Evolutionary conservation across 1,140 invertebrate genomes (phyloP).

Genomic region (Homarus americanus): DNA sequence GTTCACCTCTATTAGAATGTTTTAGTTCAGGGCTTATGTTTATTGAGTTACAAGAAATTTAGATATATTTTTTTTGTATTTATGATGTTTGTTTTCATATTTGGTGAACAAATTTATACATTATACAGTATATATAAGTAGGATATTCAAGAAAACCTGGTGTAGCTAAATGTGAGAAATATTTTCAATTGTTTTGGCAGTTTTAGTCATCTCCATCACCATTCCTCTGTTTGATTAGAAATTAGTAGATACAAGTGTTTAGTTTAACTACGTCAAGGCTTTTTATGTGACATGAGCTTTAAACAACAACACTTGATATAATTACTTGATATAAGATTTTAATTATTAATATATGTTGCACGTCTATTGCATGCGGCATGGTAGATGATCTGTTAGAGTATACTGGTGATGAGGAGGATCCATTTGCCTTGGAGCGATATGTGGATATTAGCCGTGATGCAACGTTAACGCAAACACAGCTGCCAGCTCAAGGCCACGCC

Average conservation of each 20-base stretch:
- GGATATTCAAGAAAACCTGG: background rate
- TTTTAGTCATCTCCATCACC: conserved; percentile 55
- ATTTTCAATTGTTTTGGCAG: conserved; percentile 8
- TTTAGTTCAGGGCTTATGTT: background rate
- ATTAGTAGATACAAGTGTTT: background rate
- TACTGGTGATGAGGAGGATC: conserved; percentile 68
- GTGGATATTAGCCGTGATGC: conserved; percentile 60
- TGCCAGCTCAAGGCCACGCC: conserved; percentile 31
- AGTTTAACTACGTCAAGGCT: conserved; percentile 12
- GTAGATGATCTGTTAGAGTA: conserved; percentile 72
- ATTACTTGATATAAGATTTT: conserved; percentile 13
- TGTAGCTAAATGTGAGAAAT: background rate
- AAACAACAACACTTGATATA: background rate
- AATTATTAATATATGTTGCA: conserved; percentile 67
- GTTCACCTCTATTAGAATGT: background rate
- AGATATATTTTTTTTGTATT: background rate
- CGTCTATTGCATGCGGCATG: conserved; percentile 71
- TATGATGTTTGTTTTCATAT: background rate
- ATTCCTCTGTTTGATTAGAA: conserved; percentile 11
- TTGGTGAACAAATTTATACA: background rate
- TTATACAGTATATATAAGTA: background rate
- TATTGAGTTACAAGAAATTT: background rate
- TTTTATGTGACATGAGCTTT: conserved; percentile 40
- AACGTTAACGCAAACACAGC: conserved; percentile 34
- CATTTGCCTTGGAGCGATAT: conserved; percentile 68